Evolutionary conservation across 2,888 invertebrate genomes (phyloP).

Genomic region (Seladonia tumulorum): DNA sequence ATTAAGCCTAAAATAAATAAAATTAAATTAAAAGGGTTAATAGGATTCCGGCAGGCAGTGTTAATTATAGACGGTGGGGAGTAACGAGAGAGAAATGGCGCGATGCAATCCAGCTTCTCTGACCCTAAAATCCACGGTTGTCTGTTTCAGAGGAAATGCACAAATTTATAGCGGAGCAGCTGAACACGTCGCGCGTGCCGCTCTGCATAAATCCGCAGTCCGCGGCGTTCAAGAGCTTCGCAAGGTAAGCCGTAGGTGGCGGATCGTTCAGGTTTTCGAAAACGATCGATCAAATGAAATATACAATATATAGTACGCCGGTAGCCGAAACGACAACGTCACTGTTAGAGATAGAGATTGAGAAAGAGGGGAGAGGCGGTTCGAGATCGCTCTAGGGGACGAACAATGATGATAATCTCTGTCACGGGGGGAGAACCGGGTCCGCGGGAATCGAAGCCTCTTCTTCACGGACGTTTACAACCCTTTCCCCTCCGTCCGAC

Average conservation of each 20-base stretch:
- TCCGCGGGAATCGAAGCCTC: constrained; percentile 41
- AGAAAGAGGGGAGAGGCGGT: constrained; percentile 19
- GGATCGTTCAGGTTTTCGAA: constrained; percentile 48
- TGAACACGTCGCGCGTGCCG: constrained; percentile 97
- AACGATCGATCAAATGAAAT: constrained; percentile 39
- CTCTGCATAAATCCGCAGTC: constrained; percentile 99
- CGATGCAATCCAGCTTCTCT: constrained; percentile 16
- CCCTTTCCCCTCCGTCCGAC: constrained; percentile 3
- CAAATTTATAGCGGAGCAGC: constrained; percentile 98
- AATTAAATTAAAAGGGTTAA: no score
- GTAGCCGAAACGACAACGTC: not conserved
- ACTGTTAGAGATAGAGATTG: constrained; percentile 1
- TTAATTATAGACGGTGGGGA: no score
- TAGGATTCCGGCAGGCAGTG: no score
- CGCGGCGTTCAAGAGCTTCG: constrained; percentile 99
- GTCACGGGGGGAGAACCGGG: constrained; percentile 9
- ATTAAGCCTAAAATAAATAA: no score
- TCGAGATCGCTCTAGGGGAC: not conserved
- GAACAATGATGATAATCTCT: constrained; percentile 4
- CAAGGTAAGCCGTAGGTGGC: constrained; percentile 91
- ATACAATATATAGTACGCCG: not conserved
- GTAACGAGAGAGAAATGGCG: not conserved
- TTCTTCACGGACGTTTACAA: constrained; percentile 12
- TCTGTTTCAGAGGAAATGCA: constrained; percentile 97
- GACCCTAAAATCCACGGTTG: constrained; percentile 65